Conservation (phyloP, 2,797 vertebrate species). For the Tauraco hartlaubi region DNA sequence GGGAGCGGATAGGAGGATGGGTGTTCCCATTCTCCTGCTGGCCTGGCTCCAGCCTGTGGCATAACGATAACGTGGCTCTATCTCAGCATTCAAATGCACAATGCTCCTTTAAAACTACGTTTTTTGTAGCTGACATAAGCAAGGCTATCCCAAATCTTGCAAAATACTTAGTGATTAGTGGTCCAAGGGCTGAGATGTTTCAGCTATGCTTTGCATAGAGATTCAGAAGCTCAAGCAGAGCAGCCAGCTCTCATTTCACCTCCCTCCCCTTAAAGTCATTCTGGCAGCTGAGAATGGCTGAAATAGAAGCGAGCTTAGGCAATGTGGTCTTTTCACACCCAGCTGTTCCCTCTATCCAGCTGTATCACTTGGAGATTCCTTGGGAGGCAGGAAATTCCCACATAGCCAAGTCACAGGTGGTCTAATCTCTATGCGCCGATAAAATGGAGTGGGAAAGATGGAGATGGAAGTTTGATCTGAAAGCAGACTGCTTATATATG, state of each 20-base stretch:
- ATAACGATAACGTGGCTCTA: neutral
- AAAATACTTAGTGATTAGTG: neutral
- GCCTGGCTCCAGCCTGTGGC: neutral
- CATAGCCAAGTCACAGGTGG: neutral
- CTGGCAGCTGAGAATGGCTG: neutral
- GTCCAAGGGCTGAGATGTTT: neutral
- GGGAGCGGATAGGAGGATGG: constrained; percentile 20
- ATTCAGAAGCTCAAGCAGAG: neutral
- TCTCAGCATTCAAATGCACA: neutral
- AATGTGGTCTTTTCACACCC: neutral
- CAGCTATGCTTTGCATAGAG: neutral
- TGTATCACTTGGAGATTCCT: neutral
- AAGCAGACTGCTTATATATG: neutral
- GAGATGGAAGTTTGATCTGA: neutral
- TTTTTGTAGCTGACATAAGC: neutral
- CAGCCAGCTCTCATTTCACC: neutral
- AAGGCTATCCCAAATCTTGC: neutral
- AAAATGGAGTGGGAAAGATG: neutral
- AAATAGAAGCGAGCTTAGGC: neutral
- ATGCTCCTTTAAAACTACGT: neutral
- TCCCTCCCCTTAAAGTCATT: neutral
- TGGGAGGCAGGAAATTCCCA: neutral
- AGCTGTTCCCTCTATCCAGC: neutral
- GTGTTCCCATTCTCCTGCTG: neutral
- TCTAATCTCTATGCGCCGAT: neutral